A percentile compares a stretch with the other conserved stretches of the same genome.
Conservation (phyloP, 1,140 invertebrate species). For the Zaprionus kolodkinae region DNA sequence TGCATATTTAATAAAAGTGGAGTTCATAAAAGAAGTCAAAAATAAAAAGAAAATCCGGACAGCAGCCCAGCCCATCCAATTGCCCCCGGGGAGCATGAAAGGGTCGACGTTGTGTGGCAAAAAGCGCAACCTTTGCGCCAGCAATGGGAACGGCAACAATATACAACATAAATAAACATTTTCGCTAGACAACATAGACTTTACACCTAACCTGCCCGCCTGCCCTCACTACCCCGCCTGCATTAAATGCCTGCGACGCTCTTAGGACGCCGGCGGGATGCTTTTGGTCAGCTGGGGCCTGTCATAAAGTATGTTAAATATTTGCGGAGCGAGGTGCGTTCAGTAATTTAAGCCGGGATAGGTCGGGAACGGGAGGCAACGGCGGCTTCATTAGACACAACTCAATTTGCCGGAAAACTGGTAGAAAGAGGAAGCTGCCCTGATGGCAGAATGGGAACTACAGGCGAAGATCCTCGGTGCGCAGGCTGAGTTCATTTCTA, state of each 20-base stretch:
- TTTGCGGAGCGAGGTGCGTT: conserved; percentile 65
- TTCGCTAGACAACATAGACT: conserved; percentile 51
- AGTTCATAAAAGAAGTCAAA: conserved; percentile 68
- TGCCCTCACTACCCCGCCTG: not conserved
- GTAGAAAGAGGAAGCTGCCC: not conserved
- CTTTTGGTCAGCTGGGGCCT: conserved; percentile 63
- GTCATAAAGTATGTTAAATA: conserved; percentile 79
- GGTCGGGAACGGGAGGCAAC: too few species aligned
- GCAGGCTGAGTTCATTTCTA: not conserved
- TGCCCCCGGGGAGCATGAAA: conserved; percentile 64
- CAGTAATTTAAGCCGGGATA: conserved; percentile 42
- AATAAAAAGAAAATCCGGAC: conserved; percentile 32
- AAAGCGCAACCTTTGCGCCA: conserved; percentile 69
- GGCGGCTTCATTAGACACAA: conserved; percentile 68
- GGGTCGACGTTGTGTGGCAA: conserved; percentile 59
- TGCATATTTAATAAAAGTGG: conserved; percentile 75
- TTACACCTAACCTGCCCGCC: conserved; percentile 59
- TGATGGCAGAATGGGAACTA: not conserved
- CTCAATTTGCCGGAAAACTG: conserved; percentile 54
- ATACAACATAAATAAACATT: conserved; percentile 72
- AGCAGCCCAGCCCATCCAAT: conserved; percentile 20
- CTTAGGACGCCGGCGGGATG: conserved; percentile 41
- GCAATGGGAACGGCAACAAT: conserved; percentile 17
- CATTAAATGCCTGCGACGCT: conserved; percentile 10
- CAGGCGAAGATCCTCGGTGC: conserved; percentile 12